These are phyloP conservation scores for Strix aluco DNA, from an alignment of 2,113 vertebrate genomes.

Conservation along the genomic window DNA sequence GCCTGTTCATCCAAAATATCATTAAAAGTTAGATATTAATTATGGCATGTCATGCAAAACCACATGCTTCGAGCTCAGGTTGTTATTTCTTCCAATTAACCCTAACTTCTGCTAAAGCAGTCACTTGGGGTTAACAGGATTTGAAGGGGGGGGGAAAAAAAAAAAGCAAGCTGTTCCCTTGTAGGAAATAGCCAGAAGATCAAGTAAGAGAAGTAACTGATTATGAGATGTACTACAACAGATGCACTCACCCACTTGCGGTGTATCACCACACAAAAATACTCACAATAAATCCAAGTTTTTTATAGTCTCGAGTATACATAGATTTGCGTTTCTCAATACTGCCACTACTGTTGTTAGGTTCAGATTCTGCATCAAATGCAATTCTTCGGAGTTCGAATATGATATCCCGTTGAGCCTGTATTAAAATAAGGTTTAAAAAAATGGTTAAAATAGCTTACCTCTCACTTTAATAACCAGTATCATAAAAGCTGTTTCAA, in stretches of 20 bases:
- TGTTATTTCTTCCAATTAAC: neutral
- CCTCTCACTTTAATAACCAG: neutral
- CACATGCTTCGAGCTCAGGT: neutral
- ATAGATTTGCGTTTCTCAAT: slow-evolving; percentile 98
- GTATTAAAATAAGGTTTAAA: neutral
- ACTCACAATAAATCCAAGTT: slow-evolving; percentile 98
- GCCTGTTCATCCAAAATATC: neutral
- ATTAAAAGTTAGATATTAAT: neutral
- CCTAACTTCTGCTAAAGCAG: neutral
- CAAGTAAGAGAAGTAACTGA: neutral
- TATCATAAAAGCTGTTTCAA: neutral
- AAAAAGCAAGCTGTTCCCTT: neutral
- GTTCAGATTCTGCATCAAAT: slow-evolving; percentile 92
- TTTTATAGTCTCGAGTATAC: slow-evolving; percentile 99
- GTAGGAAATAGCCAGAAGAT: neutral
- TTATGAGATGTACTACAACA: neutral
- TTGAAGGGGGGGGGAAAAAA: neutral
- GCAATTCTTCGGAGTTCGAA: slow-evolving; percentile 97
- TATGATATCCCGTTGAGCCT: slow-evolving; percentile 98
- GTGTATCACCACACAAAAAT: neutral
- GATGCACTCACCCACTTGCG: neutral
- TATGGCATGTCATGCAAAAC: neutral
- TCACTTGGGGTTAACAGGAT: neutral
- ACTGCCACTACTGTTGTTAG: slow-evolving; percentile 90
- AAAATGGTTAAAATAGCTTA: neutral